A percentile compares a stretch with the other conserved stretches of the same genome.
Evolutionary conservation across 1,140 invertebrate genomes (phyloP).

Genomic region (Ganaspis sp.): DNA sequence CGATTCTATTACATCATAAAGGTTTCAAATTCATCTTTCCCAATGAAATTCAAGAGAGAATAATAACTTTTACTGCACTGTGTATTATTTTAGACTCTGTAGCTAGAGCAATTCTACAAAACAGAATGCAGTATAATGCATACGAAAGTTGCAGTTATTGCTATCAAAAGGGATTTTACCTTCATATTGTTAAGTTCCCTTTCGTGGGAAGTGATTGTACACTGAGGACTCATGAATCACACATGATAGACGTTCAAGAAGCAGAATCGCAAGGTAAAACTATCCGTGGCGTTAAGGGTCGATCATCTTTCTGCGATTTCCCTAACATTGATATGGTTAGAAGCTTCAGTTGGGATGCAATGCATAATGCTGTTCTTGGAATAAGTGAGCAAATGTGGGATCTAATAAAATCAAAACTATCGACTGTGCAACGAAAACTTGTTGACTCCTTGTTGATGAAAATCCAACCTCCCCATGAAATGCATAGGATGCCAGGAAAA

Average conservation of each 20-base stretch:
- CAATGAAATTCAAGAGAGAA: background rate
- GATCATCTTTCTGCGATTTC: background rate
- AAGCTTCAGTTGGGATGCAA: constrained; percentile 38
- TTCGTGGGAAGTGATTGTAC: background rate
- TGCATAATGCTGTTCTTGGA: constrained; percentile 38
- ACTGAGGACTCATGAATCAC: constrained; percentile 35
- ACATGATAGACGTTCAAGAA: constrained; percentile 31
- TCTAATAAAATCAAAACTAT: background rate
- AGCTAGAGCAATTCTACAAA: too few species aligned
- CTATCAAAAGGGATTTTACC: too few species aligned
- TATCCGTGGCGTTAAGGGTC: constrained; percentile 42
- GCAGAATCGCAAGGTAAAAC: background rate
- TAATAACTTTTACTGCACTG: background rate
- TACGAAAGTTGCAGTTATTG: too few species aligned
- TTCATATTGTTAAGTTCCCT: background rate
- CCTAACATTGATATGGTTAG: constrained; percentile 39
- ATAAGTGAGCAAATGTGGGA: background rate
- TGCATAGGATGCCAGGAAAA: constrained; percentile 30
- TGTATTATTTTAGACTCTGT: background rate
- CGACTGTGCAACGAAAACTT: background rate
- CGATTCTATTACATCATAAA: too few species aligned
- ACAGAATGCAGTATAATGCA: too few species aligned
- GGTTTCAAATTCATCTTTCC: too few species aligned
- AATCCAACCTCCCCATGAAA: constrained; percentile 40
- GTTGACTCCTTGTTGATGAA: constrained; percentile 13